Evolutionary conservation across 2,888 invertebrate species (phyloP).

Genomic region (Scaptomyza flava): DNA sequence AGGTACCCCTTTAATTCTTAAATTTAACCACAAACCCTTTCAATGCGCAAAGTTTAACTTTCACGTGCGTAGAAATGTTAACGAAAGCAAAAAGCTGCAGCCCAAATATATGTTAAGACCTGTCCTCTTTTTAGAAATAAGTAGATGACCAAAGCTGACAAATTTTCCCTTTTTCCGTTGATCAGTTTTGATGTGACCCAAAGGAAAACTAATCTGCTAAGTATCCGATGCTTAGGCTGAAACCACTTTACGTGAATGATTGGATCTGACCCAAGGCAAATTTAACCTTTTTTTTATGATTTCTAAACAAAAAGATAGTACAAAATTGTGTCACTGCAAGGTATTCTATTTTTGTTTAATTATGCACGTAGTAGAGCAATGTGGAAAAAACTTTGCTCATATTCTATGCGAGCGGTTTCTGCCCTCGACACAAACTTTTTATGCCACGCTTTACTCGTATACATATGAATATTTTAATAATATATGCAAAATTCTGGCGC

Average conservation of each 20-base stretch:
- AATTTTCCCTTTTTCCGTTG: conserved; percentile 49
- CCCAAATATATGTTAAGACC: conserved; percentile 1
- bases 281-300: conserved; percentile 34
- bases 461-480: conserved; percentile 36
- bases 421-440: conserved; percentile 43
- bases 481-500: conserved; percentile 51
- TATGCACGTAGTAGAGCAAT: conserved; percentile 55
- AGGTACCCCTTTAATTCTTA: neutral
- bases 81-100: conserved; percentile 3
- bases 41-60: neutral
- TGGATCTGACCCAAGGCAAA: conserved; percentile 28
- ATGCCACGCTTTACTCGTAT: conserved; percentile 21
- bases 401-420: conserved; percentile 41
- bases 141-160: conserved; percentile 9
- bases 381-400: conserved; percentile 51
- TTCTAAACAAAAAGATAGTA: conserved; percentile 14
- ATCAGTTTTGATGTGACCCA: conserved; percentile 60
- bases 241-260: conserved; percentile 61
- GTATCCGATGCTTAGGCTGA: conserved; percentile 24
- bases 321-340: conserved; percentile 48
- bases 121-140: conserved; percentile 3
- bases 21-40: neutral
- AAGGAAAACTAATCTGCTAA: conserved; percentile 47
- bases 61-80: conserved; percentile 1
- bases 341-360: conserved; percentile 51